Conservation (phyloP, 2,888 invertebrate species). For the Sussaba pulchella region DNA sequence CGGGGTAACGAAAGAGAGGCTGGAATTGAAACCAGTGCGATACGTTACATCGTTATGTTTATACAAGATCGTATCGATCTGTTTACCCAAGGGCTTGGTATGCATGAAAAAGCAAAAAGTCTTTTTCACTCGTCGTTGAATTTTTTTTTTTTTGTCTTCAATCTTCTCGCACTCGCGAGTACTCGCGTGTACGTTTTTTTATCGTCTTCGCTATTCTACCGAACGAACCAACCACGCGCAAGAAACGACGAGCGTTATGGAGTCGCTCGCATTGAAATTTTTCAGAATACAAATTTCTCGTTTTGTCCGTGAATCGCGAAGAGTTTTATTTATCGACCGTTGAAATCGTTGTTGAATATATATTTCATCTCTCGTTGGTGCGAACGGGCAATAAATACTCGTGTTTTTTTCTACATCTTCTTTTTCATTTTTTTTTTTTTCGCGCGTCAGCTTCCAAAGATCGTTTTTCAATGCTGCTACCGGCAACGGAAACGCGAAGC, state of each 20-base stretch:
- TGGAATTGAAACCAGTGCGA: neutral
- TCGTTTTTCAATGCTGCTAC: too few species aligned
- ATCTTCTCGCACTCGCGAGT: neutral
- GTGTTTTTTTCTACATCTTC: neutral
- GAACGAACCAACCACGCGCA: neutral
- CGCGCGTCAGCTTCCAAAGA: neutral
- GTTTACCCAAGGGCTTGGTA: conserved; percentile 45
- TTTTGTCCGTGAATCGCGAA: neutral
- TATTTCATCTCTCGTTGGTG: neutral
- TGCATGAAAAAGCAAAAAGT: conserved; percentile 13
- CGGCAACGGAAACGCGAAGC: too few species aligned
- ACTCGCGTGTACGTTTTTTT: conserved; percentile 6
- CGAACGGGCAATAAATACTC: neutral
- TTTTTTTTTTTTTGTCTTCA: conserved; percentile 19
- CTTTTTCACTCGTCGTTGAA: conserved; percentile 19
- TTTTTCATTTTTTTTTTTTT: neutral
- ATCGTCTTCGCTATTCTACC: neutral
- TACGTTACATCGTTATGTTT: neutral
- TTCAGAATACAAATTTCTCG: neutral
- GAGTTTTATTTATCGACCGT: neutral
- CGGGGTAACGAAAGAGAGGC: neutral
- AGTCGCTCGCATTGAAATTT: neutral
- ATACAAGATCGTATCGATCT: conserved; percentile 55
- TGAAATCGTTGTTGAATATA: neutral
- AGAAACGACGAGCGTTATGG: too few species aligned